Percentiles rank a stretch among this genome's conserved stretches.
Evolutionary conservation across 2,113 vertebrate genomes (phyloP).

Genomic region (Xenopus laevis): DNA sequence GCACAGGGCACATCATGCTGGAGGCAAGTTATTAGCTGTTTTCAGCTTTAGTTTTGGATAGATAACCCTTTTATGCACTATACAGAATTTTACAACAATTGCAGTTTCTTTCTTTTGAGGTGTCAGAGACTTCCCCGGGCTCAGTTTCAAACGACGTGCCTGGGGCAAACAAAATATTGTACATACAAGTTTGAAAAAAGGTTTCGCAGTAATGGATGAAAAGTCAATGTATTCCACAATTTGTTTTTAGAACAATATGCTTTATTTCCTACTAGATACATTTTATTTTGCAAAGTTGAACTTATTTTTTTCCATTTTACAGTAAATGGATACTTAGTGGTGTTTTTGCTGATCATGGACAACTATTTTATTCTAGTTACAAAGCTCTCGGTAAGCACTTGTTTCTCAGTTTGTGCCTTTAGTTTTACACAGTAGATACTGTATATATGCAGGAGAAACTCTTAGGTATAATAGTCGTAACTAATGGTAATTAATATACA

Average conservation of each 20-base stretch:
- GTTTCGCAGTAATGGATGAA: conserved; percentile 2
- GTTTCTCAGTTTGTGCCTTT: no score
- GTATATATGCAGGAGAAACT: no score
- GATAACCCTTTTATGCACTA: conserved; percentile 18
- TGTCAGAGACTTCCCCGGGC: conserved; percentile 6
- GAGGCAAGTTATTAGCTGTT: conserved; percentile 12
- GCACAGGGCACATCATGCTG: conserved; percentile 12
- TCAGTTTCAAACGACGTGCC: conserved; percentile 13
- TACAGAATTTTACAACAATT: conserved; percentile 10
- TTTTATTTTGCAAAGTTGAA: no score
- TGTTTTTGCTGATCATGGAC: no score
- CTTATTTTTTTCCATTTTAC: no score
- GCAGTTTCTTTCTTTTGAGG: conserved; percentile 1
- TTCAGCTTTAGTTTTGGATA: not conserved
- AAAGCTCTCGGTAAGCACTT: no score
- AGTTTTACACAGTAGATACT: no score
- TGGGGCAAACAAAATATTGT: conserved; percentile 2
- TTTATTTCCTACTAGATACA: not conserved
- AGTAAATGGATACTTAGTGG: no score
- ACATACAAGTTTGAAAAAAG: not conserved
- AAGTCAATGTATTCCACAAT: conserved; percentile 6
- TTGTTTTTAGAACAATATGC: conserved; percentile 3
- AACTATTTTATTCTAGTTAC: no score
- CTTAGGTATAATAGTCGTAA: no score
- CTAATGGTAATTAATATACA: no score